Evolutionary conservation across 1,140 invertebrate species (phyloP).

Genomic region (Megalopta genalis): DNA sequence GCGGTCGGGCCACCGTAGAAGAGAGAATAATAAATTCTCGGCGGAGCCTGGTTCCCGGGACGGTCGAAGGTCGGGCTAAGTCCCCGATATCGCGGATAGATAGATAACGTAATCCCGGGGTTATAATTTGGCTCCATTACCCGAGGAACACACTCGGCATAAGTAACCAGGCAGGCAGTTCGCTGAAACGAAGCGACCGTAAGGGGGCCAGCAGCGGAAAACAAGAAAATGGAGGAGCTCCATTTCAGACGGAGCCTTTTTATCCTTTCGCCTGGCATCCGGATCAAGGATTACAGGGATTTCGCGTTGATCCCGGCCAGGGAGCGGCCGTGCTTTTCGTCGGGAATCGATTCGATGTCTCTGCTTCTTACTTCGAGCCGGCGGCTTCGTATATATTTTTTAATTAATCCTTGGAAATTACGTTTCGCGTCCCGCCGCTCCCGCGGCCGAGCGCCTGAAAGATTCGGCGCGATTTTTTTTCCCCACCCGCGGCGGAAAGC

Average conservation of each 20-base stretch:
- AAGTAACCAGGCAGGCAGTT: constrained; percentile 35
- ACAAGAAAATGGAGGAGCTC: constrained; percentile 15
- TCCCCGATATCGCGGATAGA: constrained; percentile 50
- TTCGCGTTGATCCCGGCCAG: neutral
- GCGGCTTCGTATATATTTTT: neutral
- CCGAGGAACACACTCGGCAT: constrained; percentile 46
- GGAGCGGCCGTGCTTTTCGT: neutral
- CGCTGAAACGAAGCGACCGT: neutral
- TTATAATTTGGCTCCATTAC: constrained; percentile 62
- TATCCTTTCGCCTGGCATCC: constrained; percentile 8
- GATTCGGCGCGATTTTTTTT: neutral
- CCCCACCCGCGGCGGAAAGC: no score
- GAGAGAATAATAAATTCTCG: constrained; percentile 38
- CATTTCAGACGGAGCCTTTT: constrained; percentile 14
- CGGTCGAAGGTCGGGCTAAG: constrained; percentile 25
- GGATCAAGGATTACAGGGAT: constrained; percentile 17
- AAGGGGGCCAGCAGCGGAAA: constrained; percentile 20
- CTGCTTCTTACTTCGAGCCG: neutral
- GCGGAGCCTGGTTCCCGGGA: neutral
- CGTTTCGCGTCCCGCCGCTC: no score
- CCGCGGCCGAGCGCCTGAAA: neutral
- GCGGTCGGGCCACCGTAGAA: neutral
- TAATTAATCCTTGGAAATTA: neutral
- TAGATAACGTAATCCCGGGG: constrained; percentile 59
- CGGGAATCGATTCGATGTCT: neutral